Conservation (phyloP, 1,140 invertebrate species). For the Neodiprion virginianus region DNA sequence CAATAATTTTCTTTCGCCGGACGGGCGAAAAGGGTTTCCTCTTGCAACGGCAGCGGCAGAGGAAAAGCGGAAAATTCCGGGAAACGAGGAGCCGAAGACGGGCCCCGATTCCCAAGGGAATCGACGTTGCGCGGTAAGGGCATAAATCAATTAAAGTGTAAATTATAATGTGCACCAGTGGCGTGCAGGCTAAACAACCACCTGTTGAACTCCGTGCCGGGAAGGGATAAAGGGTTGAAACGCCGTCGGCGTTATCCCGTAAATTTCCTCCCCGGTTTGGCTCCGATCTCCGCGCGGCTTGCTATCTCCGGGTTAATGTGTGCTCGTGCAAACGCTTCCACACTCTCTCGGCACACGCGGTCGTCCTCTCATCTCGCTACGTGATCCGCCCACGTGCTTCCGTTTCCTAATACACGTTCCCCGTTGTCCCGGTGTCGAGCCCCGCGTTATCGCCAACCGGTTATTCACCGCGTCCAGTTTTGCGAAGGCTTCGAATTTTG, state of each 20-base stretch:
- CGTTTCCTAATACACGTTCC: neutral
- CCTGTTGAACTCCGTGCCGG: conserved; percentile 55
- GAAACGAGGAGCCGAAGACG: neutral
- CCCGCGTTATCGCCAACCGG: neutral
- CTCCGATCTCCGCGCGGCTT: conserved; percentile 18
- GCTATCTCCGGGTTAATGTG: conserved; percentile 13
- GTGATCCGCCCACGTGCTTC: conserved; percentile 12
- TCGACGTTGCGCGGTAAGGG: neutral
- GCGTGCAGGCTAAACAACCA: conserved; percentile 54
- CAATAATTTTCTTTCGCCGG: conserved; percentile 41
- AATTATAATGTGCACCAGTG: conserved; percentile 57
- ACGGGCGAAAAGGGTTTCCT: no score
- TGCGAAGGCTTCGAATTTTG: neutral
- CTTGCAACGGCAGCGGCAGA: neutral
- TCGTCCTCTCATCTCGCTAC: neutral
- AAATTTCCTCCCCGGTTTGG: conserved; percentile 49
- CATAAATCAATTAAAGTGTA: conserved; percentile 59
- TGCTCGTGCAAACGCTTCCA: neutral
- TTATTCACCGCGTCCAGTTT: neutral
- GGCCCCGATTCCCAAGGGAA: neutral
- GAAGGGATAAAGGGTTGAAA: conserved; percentile 48
- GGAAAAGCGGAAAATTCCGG: neutral
- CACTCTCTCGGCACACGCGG: neutral
- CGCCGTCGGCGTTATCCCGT: conserved; percentile 55
- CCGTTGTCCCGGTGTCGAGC: neutral